Conservation (phyloP, 2,797 vertebrate genomes). For the Kryptopterus vitreolus region DNA sequence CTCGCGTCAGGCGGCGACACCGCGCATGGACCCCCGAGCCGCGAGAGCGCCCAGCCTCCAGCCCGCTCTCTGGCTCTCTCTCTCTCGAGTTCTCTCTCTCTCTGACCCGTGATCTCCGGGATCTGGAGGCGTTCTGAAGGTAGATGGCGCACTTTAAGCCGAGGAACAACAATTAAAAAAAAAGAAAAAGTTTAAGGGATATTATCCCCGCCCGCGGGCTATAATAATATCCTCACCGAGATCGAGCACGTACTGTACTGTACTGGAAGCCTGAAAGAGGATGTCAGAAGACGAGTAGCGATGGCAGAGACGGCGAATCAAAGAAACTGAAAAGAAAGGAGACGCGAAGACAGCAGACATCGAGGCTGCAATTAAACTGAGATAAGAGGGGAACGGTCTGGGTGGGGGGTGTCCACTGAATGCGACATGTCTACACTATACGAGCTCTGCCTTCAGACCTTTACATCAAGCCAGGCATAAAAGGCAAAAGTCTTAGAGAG, state of each 20-base stretch:
- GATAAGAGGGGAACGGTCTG: constrained; percentile 66
- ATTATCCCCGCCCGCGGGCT: constrained; percentile 60
- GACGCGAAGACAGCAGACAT: constrained; percentile 61
- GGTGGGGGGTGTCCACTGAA: constrained; percentile 52
- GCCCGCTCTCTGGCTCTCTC: neutral
- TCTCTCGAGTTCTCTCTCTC: constrained; percentile 1
- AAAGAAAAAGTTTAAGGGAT: constrained; percentile 44
- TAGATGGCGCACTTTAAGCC: constrained; percentile 72
- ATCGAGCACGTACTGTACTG: constrained; percentile 56
- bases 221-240: constrained; percentile 57
- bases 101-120: constrained; percentile 9
- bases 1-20: constrained; percentile 30
- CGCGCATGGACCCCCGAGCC: constrained; percentile 38
- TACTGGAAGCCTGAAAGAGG: constrained; percentile 56
- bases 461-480: constrained; percentile 59
- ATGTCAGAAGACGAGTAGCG: constrained; percentile 52
- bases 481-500: constrained; percentile 65
- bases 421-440: constrained; percentile 44
- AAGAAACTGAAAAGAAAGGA: constrained; percentile 59
- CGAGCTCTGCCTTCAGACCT: constrained; percentile 56
- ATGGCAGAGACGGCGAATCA: constrained; percentile 63
- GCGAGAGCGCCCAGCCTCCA: constrained; percentile 34
- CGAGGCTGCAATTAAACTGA: constrained; percentile 68
- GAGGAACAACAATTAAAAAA: constrained; percentile 53
- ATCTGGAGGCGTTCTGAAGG: constrained; percentile 54